These are phyloP conservation scores for Enteromius thamalakanensis DNA, from an alignment of 2,797 vertebrate genomes.

Conservation along the genomic window DNA sequence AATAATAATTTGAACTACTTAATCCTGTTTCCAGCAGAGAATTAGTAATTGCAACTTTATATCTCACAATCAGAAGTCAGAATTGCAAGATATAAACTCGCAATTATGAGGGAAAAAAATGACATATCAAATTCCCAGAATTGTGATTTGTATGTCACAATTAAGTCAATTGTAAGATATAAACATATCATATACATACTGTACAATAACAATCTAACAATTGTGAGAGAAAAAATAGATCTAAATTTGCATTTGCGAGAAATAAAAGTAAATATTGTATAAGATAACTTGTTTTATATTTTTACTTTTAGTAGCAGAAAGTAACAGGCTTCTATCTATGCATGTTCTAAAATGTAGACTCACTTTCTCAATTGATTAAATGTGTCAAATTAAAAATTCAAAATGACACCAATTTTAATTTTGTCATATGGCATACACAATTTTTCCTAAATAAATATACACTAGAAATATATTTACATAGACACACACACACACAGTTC, in stretches of 20 bases:
- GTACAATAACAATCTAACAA: too few relatives aligned
- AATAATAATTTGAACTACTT: not conserved
- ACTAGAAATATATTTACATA: not conserved
- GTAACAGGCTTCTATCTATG: not conserved
- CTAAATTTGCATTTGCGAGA: too few relatives aligned
- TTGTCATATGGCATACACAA: not conserved
- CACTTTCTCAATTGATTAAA: not conserved
- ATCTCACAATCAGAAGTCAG: not conserved
- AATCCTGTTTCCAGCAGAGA: not conserved
- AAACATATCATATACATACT: not conserved
- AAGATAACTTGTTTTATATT: too few relatives aligned
- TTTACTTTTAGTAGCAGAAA: too few relatives aligned
- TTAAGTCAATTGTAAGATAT: not conserved
- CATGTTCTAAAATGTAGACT: not conserved
- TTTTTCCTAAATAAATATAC: not conserved
- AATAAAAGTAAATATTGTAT: too few relatives aligned
- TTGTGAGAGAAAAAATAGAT: too few relatives aligned
- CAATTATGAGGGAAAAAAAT: too few relatives aligned
- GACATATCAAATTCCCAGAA: too few relatives aligned
- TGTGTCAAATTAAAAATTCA: not conserved
- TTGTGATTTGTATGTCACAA: too few relatives aligned
- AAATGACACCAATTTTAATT: not conserved
- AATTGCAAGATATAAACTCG: too few relatives aligned
- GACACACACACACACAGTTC: too few relatives aligned
- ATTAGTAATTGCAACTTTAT: not conserved